Conservation (phyloP, 2,113 vertebrate species). For the Cnemophilus loriae region DNA sequence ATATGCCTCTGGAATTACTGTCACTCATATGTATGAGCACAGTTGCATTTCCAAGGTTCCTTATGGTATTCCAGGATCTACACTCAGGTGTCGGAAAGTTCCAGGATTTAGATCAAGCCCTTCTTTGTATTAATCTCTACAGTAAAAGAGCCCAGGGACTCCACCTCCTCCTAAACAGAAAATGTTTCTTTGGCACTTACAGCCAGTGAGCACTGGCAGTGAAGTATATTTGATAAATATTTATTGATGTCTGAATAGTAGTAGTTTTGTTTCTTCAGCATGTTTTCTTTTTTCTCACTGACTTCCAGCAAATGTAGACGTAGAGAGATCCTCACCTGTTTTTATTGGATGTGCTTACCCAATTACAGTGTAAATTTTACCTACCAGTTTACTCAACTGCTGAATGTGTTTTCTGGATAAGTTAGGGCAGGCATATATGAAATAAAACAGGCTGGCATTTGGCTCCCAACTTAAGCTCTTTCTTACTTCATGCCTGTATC, state of each 20-base stretch:
- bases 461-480: neutral
- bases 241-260: neutral
- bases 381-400: neutral
- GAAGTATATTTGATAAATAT: conserved; percentile 9
- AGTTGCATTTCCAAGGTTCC: neutral
- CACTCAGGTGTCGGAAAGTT: neutral
- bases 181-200: conserved; percentile 6
- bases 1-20: neutral
- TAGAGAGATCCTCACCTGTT: neutral
- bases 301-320: neutral
- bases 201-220: neutral
- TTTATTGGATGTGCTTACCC: neutral
- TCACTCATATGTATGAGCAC: neutral
- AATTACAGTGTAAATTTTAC: neutral
- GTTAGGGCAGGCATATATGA: neutral
- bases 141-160: neutral
- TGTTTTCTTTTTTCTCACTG: conserved; percentile 11
- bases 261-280: conserved; percentile 17
- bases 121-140: neutral
- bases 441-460: neutral
- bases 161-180: neutral
- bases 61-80: neutral
- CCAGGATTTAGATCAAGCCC: neutral
- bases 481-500: neutral
- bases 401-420: neutral